Percentiles rank a stretch among this genome's conserved stretches.
These are phyloP conservation scores for Xenopus petersii DNA, from an alignment of 2,797 vertebrate genomes.

Conservation along the genomic window DNA sequence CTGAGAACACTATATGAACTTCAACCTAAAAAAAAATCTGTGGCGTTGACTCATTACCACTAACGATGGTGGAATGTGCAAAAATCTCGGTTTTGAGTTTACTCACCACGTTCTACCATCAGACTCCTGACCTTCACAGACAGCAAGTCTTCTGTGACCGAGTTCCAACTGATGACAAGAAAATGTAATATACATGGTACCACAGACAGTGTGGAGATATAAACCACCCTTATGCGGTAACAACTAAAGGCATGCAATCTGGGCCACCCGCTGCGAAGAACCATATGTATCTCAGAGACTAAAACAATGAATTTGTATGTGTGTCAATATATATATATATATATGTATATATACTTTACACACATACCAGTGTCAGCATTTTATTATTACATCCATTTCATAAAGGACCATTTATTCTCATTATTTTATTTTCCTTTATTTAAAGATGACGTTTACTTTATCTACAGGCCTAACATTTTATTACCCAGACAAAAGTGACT, in stretches of 20 bases:
- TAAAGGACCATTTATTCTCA: neutral
- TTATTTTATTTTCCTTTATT: neutral
- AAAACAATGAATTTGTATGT: neutral
- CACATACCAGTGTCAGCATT: neutral
- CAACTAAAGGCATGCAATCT: neutral
- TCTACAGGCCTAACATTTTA: neutral
- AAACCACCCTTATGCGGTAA: constrained; percentile 5
- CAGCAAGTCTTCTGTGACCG: constrained; percentile 10
- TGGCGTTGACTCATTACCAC: constrained; percentile 22
- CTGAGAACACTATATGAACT: constrained; percentile 30
- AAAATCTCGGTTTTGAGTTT: constrained; percentile 22
- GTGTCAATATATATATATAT: no score
- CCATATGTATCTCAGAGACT: neutral
- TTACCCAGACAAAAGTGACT: neutral
- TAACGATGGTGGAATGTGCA: constrained; percentile 14
- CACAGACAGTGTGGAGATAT: neutral
- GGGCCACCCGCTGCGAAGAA: neutral
- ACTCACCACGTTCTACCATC: neutral
- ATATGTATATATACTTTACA: no score
- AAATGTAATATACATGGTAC: neutral
- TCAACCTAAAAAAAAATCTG: constrained; percentile 6
- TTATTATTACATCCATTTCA: neutral
- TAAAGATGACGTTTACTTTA: neutral
- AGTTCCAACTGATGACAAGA: neutral
- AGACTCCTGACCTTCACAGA: neutral